These are phyloP conservation scores for Meteorus sp. DNA, from an alignment of 1,140 invertebrate species.

Conservation along the genomic window DNA sequence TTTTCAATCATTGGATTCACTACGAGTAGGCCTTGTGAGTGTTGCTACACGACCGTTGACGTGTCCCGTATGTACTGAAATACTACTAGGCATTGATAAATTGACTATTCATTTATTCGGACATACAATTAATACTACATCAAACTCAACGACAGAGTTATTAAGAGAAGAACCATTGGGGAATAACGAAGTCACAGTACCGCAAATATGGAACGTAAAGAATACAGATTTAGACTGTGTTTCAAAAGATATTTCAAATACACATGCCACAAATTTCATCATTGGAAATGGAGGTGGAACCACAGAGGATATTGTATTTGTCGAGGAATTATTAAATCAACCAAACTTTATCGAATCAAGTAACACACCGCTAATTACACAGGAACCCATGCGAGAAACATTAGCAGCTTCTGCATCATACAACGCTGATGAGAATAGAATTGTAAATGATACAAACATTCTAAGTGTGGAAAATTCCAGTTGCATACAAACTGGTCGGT, in stretches of 20 bases:
- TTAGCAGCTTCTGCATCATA: too few relatives aligned
- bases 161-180: not conserved
- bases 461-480: too few relatives aligned
- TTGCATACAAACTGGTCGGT: too few relatives aligned
- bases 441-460: too few relatives aligned
- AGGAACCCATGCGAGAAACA: too few relatives aligned
- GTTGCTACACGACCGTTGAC: conserved; percentile 72
- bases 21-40: conserved; percentile 71
- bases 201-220: not conserved
- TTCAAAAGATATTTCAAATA: not conserved
- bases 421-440: too few relatives aligned
- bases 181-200: not conserved
- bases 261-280: not conserved
- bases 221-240: not conserved
- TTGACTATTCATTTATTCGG: conserved; percentile 82
- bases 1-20: conserved; percentile 69
- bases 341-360: not conserved
- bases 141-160: conserved; percentile 3
- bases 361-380: too few relatives aligned
- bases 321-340: not conserved
- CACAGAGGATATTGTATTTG: not conserved
- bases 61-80: conserved; percentile 77
- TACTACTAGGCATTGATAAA: conserved; percentile 76
- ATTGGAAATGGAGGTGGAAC: not conserved
- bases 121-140: conserved; percentile 61